A percentile compares a stretch with the other conserved stretches of the same genome.
Conservation (phyloP, 2,888 invertebrate species). For the Conops quadrifasciatus region DNA sequence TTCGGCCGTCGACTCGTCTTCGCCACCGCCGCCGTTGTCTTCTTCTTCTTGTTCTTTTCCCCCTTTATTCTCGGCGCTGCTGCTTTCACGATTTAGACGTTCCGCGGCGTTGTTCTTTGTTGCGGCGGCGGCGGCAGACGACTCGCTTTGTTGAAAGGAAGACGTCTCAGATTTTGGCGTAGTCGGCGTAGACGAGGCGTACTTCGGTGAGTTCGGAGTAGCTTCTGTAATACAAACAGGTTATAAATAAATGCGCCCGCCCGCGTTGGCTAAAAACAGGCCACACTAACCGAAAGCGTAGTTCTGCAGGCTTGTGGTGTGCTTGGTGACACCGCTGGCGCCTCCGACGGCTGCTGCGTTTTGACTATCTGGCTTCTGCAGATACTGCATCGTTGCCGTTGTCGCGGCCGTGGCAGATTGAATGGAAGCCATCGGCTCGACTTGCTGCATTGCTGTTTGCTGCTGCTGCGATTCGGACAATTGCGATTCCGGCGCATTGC, state of each 20-base stretch:
- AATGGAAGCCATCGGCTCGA: conserved; percentile 32
- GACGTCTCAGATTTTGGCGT: conserved; percentile 64
- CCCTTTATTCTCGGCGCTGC: conserved; percentile 39
- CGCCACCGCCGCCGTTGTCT: conserved; percentile 52
- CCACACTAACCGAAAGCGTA: conserved; percentile 48
- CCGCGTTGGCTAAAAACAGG: neutral
- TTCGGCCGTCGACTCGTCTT: conserved; percentile 42
- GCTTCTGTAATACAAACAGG: conserved; percentile 41
- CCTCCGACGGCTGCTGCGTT: conserved; percentile 28
- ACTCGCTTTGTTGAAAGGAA: conserved; percentile 38
- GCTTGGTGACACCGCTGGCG: conserved; percentile 41
- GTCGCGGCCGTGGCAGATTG: conserved; percentile 42
- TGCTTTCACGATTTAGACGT: neutral
- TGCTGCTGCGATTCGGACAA: conserved; percentile 45
- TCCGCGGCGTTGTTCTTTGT: conserved; percentile 28
- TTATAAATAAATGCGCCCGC: neutral
- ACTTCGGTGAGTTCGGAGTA: conserved; percentile 59
- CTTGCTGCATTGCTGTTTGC: conserved; percentile 49
- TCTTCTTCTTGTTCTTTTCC: conserved; percentile 43
- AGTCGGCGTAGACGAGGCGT: conserved; percentile 62
- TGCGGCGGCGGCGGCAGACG: conserved; percentile 50
- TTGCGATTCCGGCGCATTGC: conserved; percentile 4
- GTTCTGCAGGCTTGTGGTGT: conserved; percentile 53
- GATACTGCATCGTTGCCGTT: conserved; percentile 55
- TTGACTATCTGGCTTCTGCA: conserved; percentile 59